Conservation (phyloP, 2,797 vertebrate species). For the Micropoecilia bifurca region DNA sequence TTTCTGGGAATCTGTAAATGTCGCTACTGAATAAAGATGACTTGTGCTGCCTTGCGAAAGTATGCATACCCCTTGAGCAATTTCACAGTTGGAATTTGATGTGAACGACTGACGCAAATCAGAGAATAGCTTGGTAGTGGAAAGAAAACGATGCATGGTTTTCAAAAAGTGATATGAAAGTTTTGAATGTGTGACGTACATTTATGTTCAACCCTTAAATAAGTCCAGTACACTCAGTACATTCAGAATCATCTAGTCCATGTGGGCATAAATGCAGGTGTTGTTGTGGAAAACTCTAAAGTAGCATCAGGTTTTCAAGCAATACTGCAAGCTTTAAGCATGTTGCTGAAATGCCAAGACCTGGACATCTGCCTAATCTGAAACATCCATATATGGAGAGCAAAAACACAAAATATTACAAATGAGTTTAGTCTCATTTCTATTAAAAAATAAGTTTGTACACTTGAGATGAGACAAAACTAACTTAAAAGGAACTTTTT, state of each 20-base stretch:
- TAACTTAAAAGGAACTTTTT: too few species aligned
- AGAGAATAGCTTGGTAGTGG: neutral
- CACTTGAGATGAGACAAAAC: too few species aligned
- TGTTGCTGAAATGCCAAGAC: neutral
- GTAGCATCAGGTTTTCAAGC: neutral
- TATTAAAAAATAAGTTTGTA: too few species aligned
- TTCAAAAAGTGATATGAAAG: neutral
- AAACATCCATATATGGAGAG: neutral
- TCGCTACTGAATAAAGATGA: neutral
- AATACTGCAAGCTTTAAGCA: neutral
- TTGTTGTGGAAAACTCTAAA: neutral
- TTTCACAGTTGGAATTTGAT: neutral
- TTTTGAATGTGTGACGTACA: neutral
- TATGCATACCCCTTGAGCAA: neutral
- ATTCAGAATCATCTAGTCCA: neutral
- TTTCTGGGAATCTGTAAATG: neutral
- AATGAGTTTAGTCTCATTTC: too few species aligned
- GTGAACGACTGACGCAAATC: neutral
- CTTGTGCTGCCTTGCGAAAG: neutral
- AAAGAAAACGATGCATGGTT: neutral
- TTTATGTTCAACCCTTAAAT: neutral
- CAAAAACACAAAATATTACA: too few species aligned
- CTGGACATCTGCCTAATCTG: neutral
- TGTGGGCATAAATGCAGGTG: neutral
- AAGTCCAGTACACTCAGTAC: neutral